Conservation (phyloP, 2,113 vertebrate species). For the Malurus cyaneus region DNA sequence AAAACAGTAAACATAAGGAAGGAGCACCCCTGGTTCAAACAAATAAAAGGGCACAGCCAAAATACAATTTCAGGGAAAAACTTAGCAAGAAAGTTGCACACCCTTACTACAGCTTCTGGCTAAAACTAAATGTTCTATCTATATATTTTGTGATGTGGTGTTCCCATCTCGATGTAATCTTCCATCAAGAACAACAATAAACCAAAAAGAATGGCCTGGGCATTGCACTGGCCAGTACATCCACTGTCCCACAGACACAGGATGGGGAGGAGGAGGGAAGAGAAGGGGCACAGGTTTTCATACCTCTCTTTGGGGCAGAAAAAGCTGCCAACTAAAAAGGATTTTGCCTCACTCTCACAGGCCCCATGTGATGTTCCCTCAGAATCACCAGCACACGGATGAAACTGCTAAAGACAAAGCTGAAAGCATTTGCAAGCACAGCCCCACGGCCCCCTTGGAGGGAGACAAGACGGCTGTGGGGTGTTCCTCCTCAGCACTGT, state of each 20-base stretch:
- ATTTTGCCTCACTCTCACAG: background rate
- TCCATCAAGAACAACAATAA: background rate
- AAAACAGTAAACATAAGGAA: background rate
- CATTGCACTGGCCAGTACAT: background rate
- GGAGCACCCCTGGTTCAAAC: background rate
- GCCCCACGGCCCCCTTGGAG: accelerated
- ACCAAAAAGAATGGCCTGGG: background rate
- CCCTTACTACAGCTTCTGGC: background rate
- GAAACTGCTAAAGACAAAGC: background rate
- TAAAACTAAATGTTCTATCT: background rate
- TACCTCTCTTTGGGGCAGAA: background rate
- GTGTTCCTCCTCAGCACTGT: background rate
- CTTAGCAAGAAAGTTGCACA: background rate
- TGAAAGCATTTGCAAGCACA: accelerated
- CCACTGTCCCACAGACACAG: background rate
- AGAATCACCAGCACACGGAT: background rate
- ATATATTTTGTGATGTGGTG: background rate
- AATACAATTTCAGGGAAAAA: background rate
- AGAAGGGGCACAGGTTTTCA: background rate
- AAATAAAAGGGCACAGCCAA: background rate
- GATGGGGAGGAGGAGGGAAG: background rate
- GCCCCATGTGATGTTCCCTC: background rate
- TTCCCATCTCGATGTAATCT: background rate
- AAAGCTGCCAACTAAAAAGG: background rate
- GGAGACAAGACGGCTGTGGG: background rate